Percentiles rank a stretch among this genome's conserved stretches.
Conservation (phyloP, 2,113 vertebrate species). For the Suncus etruscus region DNA sequence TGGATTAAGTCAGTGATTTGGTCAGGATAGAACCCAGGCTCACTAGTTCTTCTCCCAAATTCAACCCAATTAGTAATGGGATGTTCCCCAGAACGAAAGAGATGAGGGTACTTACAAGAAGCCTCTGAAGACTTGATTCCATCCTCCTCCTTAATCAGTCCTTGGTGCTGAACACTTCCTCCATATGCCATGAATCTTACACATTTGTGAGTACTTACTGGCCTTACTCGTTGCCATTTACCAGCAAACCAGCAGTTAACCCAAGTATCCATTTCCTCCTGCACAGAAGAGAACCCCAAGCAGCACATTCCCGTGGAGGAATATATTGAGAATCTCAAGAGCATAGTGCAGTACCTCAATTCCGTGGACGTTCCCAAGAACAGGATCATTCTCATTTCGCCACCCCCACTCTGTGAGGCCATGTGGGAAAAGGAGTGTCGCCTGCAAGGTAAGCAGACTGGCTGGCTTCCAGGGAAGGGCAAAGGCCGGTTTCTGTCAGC, state of each 20-base stretch:
- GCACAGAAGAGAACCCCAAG: slow-evolving; percentile 92
- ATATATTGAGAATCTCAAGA: slow-evolving; percentile 90
- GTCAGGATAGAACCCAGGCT: too few species aligned
- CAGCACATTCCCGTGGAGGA: slow-evolving; percentile 95
- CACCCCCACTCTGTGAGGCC: slow-evolving; percentile 92
- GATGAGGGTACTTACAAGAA: background rate
- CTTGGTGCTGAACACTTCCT: background rate
- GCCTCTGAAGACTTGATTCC: background rate
- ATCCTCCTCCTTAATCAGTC: too few species aligned
- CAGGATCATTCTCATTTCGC: slow-evolving; percentile 92
- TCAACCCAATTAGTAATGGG: background rate
- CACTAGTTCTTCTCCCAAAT: background rate
- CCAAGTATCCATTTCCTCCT: background rate
- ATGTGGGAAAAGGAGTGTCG: slow-evolving; percentile 93
- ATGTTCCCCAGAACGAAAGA: background rate
- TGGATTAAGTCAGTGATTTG: too few species aligned
- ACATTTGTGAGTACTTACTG: background rate
- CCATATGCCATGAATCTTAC: background rate
- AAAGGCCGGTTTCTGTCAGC: too few species aligned
- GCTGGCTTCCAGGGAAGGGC: too few species aligned
- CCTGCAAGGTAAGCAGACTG: slow-evolving; percentile 89
- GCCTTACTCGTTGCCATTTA: background rate
- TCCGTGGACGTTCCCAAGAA: slow-evolving; percentile 87
- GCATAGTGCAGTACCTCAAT: slow-evolving; percentile 89
- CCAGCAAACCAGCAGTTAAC: background rate